Evolutionary conservation across 53 echinoderm and acorn worm species (phyloP).

Genomic region (Apostichopus leukothele): DNA sequence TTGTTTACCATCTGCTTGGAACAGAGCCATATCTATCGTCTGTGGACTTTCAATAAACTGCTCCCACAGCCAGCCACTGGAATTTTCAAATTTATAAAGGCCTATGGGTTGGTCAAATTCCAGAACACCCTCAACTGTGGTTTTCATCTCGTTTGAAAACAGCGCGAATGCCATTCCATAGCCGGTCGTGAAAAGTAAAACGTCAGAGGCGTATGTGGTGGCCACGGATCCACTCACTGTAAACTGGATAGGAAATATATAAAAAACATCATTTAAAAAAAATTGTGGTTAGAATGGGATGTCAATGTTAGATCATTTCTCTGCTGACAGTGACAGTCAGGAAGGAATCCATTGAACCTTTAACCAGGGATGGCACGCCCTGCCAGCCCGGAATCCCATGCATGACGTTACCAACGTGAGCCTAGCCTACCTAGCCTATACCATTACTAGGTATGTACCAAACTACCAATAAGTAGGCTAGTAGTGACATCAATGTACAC

Average conservation of each 20-base stretch:
- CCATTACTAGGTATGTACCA: too few species aligned
- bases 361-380: too few species aligned
- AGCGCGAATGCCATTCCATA: neutral
- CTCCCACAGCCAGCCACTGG: slow-evolving; percentile 8
- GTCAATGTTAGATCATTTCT: too few species aligned
- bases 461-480: too few species aligned
- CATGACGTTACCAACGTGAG: too few species aligned
- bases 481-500: too few species aligned
- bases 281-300: too few species aligned
- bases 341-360: too few species aligned
- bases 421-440: too few species aligned
- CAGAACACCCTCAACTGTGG: neutral
- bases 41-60: slow-evolving; percentile 28
- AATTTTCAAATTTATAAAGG: neutral
- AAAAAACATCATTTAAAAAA: too few species aligned
- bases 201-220: slow-evolving; percentile 38
- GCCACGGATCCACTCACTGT: slow-evolving; percentile 9
- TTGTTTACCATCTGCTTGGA: slow-evolving; percentile 15
- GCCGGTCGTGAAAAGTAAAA: neutral
- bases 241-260: neutral
- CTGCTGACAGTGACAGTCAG: too few species aligned
- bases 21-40: slow-evolving; percentile 25
- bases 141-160: slow-evolving; percentile 41
- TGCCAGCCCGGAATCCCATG: too few species aligned
- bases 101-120: slow-evolving; percentile 34